Percentiles rank a stretch among this genome's conserved stretches.
Evolutionary conservation across 2,888 invertebrate species (phyloP).

Genomic region (Tachina fera): DNA sequence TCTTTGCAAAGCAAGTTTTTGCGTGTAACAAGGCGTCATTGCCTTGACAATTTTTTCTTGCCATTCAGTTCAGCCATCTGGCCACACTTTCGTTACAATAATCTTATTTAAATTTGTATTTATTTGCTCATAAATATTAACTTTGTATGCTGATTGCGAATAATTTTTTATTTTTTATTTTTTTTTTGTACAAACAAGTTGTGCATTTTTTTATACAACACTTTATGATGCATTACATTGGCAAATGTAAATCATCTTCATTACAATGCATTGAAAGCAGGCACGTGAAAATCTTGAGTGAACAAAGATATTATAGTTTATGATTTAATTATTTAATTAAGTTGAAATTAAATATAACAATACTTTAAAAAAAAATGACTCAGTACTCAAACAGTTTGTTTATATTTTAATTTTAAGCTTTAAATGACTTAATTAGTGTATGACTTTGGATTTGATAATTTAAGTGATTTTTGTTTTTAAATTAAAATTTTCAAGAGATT

Average conservation of each 20-base stretch:
- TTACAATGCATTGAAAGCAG: conserved; percentile 22
- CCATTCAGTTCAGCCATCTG: not conserved
- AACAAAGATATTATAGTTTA: conserved; percentile 19
- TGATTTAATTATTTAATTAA: conserved; percentile 46
- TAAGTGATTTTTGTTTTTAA: too few species aligned
- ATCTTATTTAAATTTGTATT: conserved; percentile 7
- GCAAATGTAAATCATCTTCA: conserved; percentile 25
- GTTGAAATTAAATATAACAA: conserved; percentile 16
- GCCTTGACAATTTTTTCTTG: not conserved
- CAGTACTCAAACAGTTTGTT: not conserved
- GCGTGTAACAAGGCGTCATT: not conserved
- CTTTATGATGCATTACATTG: conserved; percentile 11
- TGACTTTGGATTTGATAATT: too few species aligned
- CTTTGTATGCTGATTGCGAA: conserved; percentile 13
- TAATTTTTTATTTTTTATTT: too few species aligned
- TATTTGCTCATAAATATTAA: conserved; percentile 26
- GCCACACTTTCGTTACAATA: conserved; percentile 12
- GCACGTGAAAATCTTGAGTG: conserved; percentile 34
- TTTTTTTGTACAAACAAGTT: not conserved
- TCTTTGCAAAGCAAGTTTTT: too few species aligned
- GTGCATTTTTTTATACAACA: not conserved
- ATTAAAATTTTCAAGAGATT: too few species aligned
- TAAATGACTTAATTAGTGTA: not conserved
- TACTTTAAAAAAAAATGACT: not conserved
- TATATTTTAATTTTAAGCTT: not conserved